Evolutionary conservation across 2,888 invertebrate genomes (phyloP).

Genomic region (Gastrophysa polygoni): DNA sequence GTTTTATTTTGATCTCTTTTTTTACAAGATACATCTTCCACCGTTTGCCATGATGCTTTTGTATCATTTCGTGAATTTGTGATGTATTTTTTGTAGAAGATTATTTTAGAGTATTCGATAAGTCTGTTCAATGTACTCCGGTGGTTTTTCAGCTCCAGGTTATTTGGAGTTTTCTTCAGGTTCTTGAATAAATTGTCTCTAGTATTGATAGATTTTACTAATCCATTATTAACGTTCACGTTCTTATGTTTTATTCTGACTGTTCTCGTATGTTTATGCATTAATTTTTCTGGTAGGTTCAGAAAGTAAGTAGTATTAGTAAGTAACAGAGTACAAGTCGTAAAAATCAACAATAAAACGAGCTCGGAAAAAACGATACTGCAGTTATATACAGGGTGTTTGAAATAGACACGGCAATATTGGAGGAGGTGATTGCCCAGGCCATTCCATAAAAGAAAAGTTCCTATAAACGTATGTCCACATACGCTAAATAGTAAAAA

Average conservation of each 20-base stretch:
- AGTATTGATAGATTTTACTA: not conserved
- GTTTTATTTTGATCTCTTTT: conserved; percentile 7
- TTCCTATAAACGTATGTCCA: no score
- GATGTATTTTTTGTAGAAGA: not conserved
- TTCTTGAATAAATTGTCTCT: conserved; percentile 5
- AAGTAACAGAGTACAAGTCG: no score
- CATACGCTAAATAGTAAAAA: no score
- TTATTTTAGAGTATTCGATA: not conserved
- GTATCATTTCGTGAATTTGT: not conserved
- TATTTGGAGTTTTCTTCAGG: conserved; percentile 5
- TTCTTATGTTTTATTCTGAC: not conserved
- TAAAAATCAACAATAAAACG: no score
- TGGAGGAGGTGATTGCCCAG: no score
- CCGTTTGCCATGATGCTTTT: not conserved
- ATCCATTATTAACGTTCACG: not conserved
- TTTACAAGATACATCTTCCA: conserved; percentile 6
- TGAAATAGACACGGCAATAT: no score
- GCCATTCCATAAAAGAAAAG: no score
- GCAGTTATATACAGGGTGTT: no score
- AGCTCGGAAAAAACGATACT: no score
- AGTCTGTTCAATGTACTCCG: conserved; percentile 1
- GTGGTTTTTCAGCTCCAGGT: conserved; percentile 6
- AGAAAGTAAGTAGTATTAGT: conserved; percentile 6
- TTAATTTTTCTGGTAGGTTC: not conserved
- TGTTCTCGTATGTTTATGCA: not conserved